Evolutionary conservation across 1,140 invertebrate genomes (phyloP).

Genomic region (Drosophila burlai): DNA sequence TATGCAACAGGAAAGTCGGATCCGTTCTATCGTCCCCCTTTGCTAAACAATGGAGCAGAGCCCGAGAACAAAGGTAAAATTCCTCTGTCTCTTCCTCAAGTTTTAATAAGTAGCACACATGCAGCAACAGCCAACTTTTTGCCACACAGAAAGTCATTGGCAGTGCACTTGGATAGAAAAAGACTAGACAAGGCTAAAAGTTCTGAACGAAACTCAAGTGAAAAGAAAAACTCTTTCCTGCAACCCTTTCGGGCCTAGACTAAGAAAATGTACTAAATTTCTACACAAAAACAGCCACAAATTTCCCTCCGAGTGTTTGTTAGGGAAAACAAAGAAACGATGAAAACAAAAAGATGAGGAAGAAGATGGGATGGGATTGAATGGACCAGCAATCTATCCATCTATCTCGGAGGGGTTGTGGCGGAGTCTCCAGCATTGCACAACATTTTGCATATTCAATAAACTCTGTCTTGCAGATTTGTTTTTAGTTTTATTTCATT

Average conservation of each 20-base stretch:
- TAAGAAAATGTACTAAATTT: constrained; percentile 78
- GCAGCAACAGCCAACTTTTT: constrained; percentile 36
- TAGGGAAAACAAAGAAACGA: constrained; percentile 65
- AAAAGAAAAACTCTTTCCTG: constrained; percentile 36
- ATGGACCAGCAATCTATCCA: constrained; percentile 47
- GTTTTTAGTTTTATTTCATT: constrained; percentile 49
- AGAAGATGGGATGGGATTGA: constrained; percentile 46
- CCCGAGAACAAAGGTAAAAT: constrained; percentile 35
- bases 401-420: constrained; percentile 36
- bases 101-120: constrained; percentile 47
- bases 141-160: constrained; percentile 30
- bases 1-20: constrained; percentile 27
- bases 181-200: constrained; percentile 26
- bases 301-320: constrained; percentile 53
- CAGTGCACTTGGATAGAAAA: constrained; percentile 23
- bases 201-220: constrained; percentile 28
- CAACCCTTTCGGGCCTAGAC: constrained; percentile 27
- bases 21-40: constrained; percentile 2
- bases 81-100: constrained; percentile 27
- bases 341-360: constrained; percentile 65
- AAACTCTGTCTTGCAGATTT: constrained; percentile 58
- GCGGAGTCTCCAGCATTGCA: constrained; percentile 25
- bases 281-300: constrained; percentile 75
- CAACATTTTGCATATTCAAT: constrained; percentile 72
- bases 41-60: constrained; percentile 11